Evolutionary conservation across 2,797 vertebrate species (phyloP).

Genomic region (Steatocranus sp.): DNA sequence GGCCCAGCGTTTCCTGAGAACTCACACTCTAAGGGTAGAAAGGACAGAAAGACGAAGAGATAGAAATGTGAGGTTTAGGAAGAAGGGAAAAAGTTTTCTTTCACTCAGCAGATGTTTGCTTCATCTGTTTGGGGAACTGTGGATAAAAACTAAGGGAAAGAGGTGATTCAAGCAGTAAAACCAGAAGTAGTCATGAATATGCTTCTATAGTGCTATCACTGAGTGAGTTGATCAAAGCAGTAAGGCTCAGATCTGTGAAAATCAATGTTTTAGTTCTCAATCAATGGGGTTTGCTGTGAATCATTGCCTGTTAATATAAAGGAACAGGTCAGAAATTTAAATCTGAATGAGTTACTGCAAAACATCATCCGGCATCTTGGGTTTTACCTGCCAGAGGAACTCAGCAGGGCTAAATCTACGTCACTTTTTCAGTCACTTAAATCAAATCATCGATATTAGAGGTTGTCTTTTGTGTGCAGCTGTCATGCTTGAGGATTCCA

Average conservation of each 20-base stretch:
- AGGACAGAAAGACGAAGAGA: not conserved
- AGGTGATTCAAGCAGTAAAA: not conserved
- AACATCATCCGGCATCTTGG: not conserved
- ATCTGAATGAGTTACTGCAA: not conserved
- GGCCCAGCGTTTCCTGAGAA: conserved; percentile 66
- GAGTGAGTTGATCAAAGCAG: not conserved
- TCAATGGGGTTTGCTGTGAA: not conserved
- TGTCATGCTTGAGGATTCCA: not conserved
- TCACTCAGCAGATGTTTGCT: conserved; percentile 29
- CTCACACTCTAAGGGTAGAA: conserved; percentile 68
- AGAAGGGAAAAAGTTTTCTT: not conserved
- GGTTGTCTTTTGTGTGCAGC: not conserved
- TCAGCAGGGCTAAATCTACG: not conserved
- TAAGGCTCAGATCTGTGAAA: not conserved
- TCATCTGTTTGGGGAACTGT: not conserved
- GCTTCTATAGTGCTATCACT: not conserved
- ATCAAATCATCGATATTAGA: not conserved
- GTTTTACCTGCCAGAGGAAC: not conserved
- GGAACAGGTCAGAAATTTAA: not conserved
- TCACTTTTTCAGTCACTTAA: not conserved
- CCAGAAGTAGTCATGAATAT: not conserved
- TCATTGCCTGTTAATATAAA: not conserved
- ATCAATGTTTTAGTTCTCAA: not conserved
- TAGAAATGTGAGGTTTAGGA: not conserved
- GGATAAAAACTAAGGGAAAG: not conserved